Evolutionary conservation across 2,113 vertebrate species (phyloP).

Genomic region (Struthidea cinerea): DNA sequence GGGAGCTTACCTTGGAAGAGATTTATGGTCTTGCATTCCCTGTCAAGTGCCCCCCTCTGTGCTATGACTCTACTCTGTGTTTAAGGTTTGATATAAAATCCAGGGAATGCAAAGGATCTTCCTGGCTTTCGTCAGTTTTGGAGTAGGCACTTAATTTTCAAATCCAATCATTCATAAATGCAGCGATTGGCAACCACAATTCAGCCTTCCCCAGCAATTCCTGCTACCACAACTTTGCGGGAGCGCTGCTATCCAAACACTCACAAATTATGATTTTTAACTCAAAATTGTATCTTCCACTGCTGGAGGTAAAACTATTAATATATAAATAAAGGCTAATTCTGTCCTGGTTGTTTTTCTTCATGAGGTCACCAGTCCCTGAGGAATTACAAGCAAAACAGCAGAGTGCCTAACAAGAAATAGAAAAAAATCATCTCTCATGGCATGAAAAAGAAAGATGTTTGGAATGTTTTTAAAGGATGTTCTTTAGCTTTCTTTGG

Average conservation of each 20-base stretch:
- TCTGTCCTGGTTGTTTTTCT: slow-evolving; percentile 57
- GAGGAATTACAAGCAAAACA: slow-evolving; percentile 55
- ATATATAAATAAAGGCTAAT: slow-evolving; percentile 57
- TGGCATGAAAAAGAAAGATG: slow-evolving; percentile 44
- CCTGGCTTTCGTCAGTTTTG: not conserved
- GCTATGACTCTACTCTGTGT: not conserved
- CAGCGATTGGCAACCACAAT: not conserved
- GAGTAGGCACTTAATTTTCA: not conserved
- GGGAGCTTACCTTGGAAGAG: not conserved
- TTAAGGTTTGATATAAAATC: slow-evolving; percentile 28
- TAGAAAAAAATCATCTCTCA: slow-evolving; percentile 37
- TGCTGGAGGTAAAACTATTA: slow-evolving; percentile 48
- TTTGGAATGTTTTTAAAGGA: slow-evolving; percentile 63
- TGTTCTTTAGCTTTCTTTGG: slow-evolving; percentile 55
- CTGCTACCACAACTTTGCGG: not conserved
- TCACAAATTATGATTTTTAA: slow-evolving; percentile 3
- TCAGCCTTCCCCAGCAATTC: not conserved
- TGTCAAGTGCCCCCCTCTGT: not conserved
- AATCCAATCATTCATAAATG: not conserved
- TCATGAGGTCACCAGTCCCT: slow-evolving; percentile 41
- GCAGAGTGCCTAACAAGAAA: slow-evolving; percentile 20
- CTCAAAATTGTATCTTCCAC: slow-evolving; percentile 9
- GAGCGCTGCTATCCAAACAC: not conserved
- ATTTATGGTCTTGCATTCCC: not conserved
- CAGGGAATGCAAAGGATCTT: not conserved